Evolutionary conservation across 2,888 invertebrate genomes (phyloP).

Genomic region (Aphidoletes aphidimyza): DNA sequence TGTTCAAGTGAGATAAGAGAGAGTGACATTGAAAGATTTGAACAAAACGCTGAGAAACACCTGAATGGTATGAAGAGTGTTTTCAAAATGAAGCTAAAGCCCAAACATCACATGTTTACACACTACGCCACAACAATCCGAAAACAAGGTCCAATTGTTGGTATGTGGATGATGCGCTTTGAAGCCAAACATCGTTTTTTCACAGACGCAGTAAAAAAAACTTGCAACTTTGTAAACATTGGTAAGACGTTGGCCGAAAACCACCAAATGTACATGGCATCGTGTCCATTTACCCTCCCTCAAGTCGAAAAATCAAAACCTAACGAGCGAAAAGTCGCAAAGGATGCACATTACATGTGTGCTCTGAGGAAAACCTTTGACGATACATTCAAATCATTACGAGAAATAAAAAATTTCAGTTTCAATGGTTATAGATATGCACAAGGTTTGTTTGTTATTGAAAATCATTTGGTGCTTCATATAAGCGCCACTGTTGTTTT

Average conservation of each 20-base stretch:
- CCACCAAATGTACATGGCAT: neutral
- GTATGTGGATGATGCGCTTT: neutral
- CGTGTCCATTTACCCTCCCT: neutral
- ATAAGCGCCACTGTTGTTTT: neutral
- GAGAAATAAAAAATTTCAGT: neutral
- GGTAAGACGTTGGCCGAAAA: neutral
- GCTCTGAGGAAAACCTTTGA: neutral
- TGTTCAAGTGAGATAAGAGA: neutral
- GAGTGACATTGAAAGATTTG: neutral
- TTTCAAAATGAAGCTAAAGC: neutral
- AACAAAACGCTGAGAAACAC: neutral
- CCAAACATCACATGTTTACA: neutral
- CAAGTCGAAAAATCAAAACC: neutral
- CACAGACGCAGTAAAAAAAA: neutral
- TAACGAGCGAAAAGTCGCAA: neutral
- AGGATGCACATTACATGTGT: neutral
- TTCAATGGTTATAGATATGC: neutral
- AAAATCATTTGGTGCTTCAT: neutral
- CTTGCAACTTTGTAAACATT: neutral
- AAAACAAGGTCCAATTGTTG: neutral
- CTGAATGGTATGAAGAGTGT: neutral
- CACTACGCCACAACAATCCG: neutral
- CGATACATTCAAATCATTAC: neutral
- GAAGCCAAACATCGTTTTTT: neutral
- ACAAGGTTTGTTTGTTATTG: neutral